These are phyloP conservation scores for Azorinus chamasolen DNA, from an alignment of 2,888 invertebrate species.

Conservation along the genomic window DNA sequence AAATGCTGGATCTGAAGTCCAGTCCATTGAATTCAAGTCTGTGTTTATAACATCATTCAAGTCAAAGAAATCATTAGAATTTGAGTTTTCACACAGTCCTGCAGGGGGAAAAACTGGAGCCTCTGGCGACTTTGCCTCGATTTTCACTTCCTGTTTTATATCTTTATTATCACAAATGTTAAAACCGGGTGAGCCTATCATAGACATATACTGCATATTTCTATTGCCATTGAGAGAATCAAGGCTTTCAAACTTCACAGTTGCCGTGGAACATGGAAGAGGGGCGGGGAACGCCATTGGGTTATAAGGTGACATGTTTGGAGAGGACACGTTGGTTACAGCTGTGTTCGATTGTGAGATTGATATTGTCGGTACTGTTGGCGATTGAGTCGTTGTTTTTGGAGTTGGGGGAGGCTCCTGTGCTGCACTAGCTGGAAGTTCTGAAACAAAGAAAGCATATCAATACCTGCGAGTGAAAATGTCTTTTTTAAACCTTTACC, in stretches of 20 bases:
- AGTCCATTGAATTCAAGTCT: conserved; percentile 81
- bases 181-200: no score
- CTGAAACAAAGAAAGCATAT: conserved; percentile 85
- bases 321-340: neutral
- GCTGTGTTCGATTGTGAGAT: conserved; percentile 29
- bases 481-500: no score
- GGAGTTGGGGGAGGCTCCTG: conserved; percentile 90
- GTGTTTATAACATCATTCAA: conserved; percentile 77
- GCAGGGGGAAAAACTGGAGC: conserved; percentile 21
- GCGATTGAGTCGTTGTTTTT: conserved; percentile 76
- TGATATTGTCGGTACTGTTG: conserved; percentile 64
- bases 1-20: conserved; percentile 79
- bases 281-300: neutral
- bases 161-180: no score
- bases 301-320: conserved; percentile 10
- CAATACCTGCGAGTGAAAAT: neutral
- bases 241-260: no score
- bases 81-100: conserved; percentile 10
- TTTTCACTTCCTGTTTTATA: conserved; percentile 19
- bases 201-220: neutral
- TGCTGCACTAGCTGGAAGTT: conserved; percentile 95
- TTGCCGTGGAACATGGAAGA: neutral
- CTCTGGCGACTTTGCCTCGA: conserved; percentile 39
- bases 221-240: conserved; percentile 1
- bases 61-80: conserved; percentile 72